These are phyloP conservation scores for Anolis sagrei DNA, from an alignment of 2,113 vertebrate genomes.

Conservation along the genomic window DNA sequence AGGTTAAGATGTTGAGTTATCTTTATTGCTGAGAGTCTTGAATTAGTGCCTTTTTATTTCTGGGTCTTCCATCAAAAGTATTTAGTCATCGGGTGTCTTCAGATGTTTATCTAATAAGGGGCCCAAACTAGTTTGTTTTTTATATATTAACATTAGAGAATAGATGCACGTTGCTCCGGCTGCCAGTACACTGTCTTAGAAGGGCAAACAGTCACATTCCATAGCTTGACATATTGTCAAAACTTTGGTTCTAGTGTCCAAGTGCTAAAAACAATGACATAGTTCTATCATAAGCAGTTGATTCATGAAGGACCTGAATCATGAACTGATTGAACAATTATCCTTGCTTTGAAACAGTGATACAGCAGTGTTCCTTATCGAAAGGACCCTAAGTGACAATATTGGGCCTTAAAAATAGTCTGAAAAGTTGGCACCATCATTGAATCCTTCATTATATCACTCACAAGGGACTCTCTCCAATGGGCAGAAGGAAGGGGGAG, in stretches of 20 bases:
- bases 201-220: background rate
- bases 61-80: slow-evolving; percentile 56
- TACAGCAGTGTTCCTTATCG: background rate
- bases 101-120: slow-evolving; percentile 43
- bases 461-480: background rate
- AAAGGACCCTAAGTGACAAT: background rate
- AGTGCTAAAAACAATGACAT: background rate
- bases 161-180: background rate
- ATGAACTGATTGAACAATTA: background rate
- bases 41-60: slow-evolving; percentile 62
- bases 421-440: background rate
- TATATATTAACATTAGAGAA: background rate
- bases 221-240: background rate
- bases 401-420: background rate
- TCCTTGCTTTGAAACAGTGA: background rate
- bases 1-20: slow-evolving; percentile 77
- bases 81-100: slow-evolving; percentile 39
- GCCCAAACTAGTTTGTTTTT: slow-evolving; percentile 35
- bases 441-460: background rate
- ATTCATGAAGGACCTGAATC: background rate
- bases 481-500: no score
- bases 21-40: slow-evolving; percentile 69
- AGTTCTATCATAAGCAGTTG: background rate
- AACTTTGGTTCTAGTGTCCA: background rate
- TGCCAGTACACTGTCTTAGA: background rate